Evolutionary conservation across 2,113 vertebrate genomes (phyloP).

Genomic region (Anhinga anhinga): DNA sequence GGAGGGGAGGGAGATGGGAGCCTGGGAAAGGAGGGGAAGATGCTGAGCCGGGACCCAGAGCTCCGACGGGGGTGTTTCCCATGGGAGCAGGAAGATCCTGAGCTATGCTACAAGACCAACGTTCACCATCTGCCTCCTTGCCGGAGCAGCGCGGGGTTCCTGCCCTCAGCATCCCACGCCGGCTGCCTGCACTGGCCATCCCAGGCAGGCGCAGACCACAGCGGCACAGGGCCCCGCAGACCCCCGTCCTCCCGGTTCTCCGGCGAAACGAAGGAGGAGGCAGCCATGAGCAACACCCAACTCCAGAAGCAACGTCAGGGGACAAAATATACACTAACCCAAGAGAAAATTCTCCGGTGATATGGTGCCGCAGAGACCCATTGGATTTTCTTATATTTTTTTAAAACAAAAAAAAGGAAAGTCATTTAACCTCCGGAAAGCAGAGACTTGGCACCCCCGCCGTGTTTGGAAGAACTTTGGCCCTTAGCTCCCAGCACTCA

Average conservation of each 20-base stretch:
- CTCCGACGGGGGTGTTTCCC: fast-evolving
- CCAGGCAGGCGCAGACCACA: fast-evolving
- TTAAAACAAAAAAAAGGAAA: neutral
- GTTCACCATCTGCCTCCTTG: too few species aligned
- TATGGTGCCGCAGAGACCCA: neutral
- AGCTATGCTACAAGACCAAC: neutral
- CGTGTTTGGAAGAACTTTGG: neutral
- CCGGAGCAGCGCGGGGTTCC: fast-evolving
- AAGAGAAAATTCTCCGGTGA: neutral
- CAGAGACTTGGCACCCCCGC: neutral
- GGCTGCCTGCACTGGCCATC: fast-evolving
- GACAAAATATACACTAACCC: neutral
- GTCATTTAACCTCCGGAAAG: neutral
- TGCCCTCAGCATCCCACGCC: fast-evolving
- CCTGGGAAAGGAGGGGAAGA: neutral
- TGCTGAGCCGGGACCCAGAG: neutral
- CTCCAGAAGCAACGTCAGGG: neutral
- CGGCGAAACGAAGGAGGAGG: fast-evolving
- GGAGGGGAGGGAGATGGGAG: fast-evolving
- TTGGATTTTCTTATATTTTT: too few species aligned
- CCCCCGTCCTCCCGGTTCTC: fast-evolving
- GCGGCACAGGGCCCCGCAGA: neutral
- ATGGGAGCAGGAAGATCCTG: neutral
- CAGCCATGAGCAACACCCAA: neutral
- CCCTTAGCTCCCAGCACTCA: neutral